Base-by-base conservation (phyloP, 1,140 invertebrate species). In the Drosophila sucinea region DNA sequence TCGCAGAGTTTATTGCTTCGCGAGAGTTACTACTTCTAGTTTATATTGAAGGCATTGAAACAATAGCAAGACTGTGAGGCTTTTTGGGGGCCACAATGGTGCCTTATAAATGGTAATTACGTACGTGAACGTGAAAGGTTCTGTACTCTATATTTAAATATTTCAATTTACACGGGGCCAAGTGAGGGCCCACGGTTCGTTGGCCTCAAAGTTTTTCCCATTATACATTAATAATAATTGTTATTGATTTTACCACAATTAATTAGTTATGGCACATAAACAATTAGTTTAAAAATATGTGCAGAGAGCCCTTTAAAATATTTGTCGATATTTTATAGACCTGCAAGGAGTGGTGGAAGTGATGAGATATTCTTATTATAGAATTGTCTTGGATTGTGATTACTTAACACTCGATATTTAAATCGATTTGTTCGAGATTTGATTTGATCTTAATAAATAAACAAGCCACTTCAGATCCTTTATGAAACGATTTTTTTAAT, bases 61-160 rank as follows among this genome's bases (percentile, higher is more conserved):
- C 35, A 40, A 25, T 41, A 41, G 67, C 25, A 33, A 73, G 40
- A 51, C 25, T 17, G 77, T 38, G 27, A 27, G 25, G 44, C 23
- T 51, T 40, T 57, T 47, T 54, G 41, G 47, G 3, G 41, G 60
- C 65, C 63, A 55, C 33, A 29, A 73, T 60, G 64, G 63, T 81
- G 78, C 41, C 40, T 62, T 68, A 60, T 63, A 79, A 68, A 76
- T 76, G 62, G 68, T 86, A 87, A 86, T 87, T 82, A 83, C 62
- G 25, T 35, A 44, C 61, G 33, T 33, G 41, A 57, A 56, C 61
- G 33, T 33, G 41, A 57, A 56, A 44, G 44, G 10, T 57, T 38
- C 41, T 51, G 2, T 23, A 51, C 57, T 70, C 64, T 51, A 30
- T 76, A 64, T 60, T 63, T 72, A 67, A 66, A 35, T 38, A 58